Evolutionary conservation across 2,113 vertebrate genomes (phyloP).

Genomic region (Cavia aperea): DNA sequence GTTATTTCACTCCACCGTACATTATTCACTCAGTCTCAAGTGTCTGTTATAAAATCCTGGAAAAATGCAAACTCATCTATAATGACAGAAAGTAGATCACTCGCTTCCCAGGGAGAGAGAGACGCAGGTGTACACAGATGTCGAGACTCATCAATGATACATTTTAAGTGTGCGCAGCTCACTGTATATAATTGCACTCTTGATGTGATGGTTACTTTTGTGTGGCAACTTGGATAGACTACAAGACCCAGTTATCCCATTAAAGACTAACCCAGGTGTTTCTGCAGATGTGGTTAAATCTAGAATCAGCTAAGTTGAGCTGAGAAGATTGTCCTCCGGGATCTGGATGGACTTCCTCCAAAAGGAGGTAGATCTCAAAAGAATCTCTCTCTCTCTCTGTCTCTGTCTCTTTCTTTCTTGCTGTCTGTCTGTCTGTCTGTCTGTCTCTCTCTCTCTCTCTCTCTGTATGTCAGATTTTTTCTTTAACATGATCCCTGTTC

Average conservation of each 20-base stretch:
- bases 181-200: neutral
- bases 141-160: neutral
- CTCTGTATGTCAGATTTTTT: neutral
- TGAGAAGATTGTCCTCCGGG: neutral
- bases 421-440: neutral
- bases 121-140: neutral
- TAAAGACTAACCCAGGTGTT: neutral
- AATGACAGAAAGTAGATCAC: neutral
- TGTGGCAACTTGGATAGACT: neutral
- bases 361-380: neutral
- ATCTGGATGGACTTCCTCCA: neutral
- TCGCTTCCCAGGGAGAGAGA: neutral
- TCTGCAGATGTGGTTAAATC: neutral
- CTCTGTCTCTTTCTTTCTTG: neutral
- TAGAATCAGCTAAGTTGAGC: neutral
- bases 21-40: neutral
- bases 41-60: neutral
- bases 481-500: neutral
- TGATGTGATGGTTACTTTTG: no score
- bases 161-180: neutral
- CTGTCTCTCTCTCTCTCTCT: neutral
- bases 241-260: neutral
- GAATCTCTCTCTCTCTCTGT: neutral
- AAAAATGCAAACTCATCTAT: neutral
- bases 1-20: neutral